A percentile compares a stretch with the other conserved stretches of the same genome.
Conservation (phyloP, 2,113 vertebrate species). For the Dicentrarchus labrax region DNA sequence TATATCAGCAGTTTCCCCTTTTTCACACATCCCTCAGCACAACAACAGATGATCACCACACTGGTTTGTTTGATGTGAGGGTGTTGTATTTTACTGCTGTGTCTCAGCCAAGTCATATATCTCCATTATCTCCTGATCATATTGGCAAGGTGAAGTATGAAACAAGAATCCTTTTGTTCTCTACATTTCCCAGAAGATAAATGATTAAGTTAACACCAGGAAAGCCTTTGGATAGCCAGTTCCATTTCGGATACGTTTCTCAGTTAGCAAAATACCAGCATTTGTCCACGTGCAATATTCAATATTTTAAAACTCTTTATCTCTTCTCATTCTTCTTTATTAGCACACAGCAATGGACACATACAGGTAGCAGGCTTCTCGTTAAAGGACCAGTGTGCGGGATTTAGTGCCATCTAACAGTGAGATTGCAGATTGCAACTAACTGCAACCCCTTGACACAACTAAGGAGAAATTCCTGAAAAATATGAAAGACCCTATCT, state of each 20-base stretch:
- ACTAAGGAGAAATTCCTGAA: no score
- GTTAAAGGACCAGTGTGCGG: no score
- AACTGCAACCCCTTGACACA: no score
- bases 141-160: not conserved
- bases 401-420: no score
- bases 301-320: not conserved
- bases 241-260: not conserved
- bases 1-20: not conserved
- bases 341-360: no score
- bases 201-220: not conserved
- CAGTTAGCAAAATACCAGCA: not conserved
- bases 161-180: constrained; percentile 44
- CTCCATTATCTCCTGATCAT: constrained; percentile 23
- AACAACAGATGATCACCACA: constrained; percentile 11
- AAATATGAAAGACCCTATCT: no score
- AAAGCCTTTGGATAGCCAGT: not conserved
- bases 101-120: constrained; percentile 28
- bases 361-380: not conserved
- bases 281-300: not conserved
- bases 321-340: not conserved
- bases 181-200: not conserved
- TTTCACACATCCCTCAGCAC: constrained; percentile 7
- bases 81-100: constrained; percentile 51
- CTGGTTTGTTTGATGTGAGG: constrained; percentile 49
- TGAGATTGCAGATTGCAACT: no score